phyloP scores from a whole-genome alignment of 2,797 vertebrate species.

The Octomys mimax region DNA sequence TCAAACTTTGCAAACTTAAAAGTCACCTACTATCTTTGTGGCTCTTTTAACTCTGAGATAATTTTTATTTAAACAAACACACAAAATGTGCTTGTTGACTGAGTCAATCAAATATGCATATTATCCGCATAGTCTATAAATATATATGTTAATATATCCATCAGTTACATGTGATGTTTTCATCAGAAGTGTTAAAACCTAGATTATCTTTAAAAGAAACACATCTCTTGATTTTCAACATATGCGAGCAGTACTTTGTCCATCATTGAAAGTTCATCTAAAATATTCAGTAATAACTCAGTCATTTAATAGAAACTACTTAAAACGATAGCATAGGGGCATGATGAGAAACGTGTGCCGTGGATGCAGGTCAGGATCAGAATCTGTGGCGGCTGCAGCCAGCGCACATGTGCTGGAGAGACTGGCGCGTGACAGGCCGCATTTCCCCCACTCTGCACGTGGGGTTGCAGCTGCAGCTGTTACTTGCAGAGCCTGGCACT shows the following conservation, averaged over 20 bases:
- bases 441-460: neutral
- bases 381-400: neutral
- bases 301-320: neutral
- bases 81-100: neutral
- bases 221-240: neutral
- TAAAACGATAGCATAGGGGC: neutral
- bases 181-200: slow-evolving; percentile 14
- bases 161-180: neutral
- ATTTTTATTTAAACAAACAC: neutral
- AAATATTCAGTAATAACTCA: slow-evolving; percentile 17
- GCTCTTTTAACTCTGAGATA: neutral
- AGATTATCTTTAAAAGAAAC: neutral
- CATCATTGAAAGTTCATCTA: neutral
- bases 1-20: neutral
- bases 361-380: neutral
- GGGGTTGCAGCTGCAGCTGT: slow-evolving; percentile 74
- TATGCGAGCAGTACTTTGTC: neutral
- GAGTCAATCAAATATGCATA: neutral
- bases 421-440: neutral
- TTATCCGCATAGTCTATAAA: neutral
- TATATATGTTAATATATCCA: neutral
- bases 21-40: neutral
- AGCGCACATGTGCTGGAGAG: neutral
- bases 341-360: neutral
- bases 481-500: slow-evolving; percentile 69